These are phyloP conservation scores for Cheumatopsyche charites DNA, from an alignment of 1,140 invertebrate species.

Conservation along the genomic window DNA sequence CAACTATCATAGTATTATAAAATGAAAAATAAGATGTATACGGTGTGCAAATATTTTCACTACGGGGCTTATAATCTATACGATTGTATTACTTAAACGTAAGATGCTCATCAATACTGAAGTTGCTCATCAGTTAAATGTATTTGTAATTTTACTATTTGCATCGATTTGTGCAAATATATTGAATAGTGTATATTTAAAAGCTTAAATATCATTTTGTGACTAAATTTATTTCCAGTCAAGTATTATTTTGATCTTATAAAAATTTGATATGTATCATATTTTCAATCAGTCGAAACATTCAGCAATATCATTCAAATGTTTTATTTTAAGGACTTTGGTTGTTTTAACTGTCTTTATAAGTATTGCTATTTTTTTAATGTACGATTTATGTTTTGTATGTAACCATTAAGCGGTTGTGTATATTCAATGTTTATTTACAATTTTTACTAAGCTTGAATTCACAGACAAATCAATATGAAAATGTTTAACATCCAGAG, in stretches of 20 bases:
- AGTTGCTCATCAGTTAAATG: conserved; percentile 13
- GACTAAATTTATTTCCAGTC: too few relatives aligned
- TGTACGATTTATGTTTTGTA: neutral
- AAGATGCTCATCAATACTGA: conserved; percentile 24
- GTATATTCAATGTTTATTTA: neutral
- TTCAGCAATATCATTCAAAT: neutral
- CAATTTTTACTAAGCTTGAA: neutral
- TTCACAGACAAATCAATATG: neutral
- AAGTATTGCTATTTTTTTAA: too few relatives aligned
- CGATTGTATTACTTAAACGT: conserved; percentile 5
- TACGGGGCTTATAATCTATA: neutral
- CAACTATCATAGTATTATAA: too few relatives aligned
- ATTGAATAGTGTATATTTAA: too few relatives aligned
- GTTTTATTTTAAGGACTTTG: neutral
- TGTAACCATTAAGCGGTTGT: neutral
- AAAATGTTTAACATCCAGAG: neutral
- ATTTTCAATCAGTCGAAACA: too few relatives aligned
- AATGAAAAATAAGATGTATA: too few relatives aligned
- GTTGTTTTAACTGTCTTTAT: neutral
- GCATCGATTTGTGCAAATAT: too few relatives aligned
- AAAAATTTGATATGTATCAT: too few relatives aligned
- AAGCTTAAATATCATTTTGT: too few relatives aligned
- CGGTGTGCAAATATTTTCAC: too few relatives aligned
- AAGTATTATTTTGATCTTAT: too few relatives aligned
- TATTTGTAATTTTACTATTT: neutral